A percentile compares a stretch with the other conserved stretches of the same genome.
These are phyloP conservation scores for Drosophila mettleri DNA, from an alignment of 2,888 invertebrate genomes.

Conservation along the genomic window DNA sequence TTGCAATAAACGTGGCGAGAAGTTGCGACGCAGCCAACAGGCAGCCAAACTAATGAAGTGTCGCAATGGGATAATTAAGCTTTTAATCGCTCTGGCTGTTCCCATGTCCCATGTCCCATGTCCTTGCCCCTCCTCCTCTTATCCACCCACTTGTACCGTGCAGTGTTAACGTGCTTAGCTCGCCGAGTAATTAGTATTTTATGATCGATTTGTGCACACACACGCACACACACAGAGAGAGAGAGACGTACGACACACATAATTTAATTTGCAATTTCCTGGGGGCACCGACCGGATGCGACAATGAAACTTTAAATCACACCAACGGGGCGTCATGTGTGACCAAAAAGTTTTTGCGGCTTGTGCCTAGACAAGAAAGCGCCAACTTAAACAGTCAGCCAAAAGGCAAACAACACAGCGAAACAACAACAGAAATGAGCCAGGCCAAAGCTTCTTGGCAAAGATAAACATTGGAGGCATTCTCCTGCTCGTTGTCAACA, in stretches of 20 bases:
- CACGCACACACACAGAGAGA: slow-evolving; percentile 37
- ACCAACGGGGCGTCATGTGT: slow-evolving; percentile 54
- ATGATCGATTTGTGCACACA: slow-evolving; percentile 77
- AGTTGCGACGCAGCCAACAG: slow-evolving; percentile 32
- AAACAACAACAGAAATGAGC: slow-evolving; percentile 21
- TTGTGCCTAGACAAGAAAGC: slow-evolving; percentile 55
- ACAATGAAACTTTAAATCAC: slow-evolving; percentile 59
- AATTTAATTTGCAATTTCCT: slow-evolving; percentile 73
- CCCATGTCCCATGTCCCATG: slow-evolving; percentile 6
- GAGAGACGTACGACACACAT: slow-evolving; percentile 60
- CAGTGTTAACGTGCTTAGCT: slow-evolving; percentile 62
- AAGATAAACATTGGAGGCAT: slow-evolving; percentile 61
- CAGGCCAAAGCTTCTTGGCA: slow-evolving; percentile 53
- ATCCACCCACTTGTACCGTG: slow-evolving; percentile 21
- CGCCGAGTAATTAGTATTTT: slow-evolving; percentile 74
- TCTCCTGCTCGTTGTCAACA: slow-evolving; percentile 15
- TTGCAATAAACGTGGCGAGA: slow-evolving; percentile 75
- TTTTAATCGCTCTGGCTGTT: slow-evolving; percentile 67
- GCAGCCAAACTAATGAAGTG: slow-evolving; percentile 75
- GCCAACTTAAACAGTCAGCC: slow-evolving; percentile 74
- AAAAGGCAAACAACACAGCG: slow-evolving; percentile 43
- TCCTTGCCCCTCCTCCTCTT: not conserved
- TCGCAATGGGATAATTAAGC: slow-evolving; percentile 79
- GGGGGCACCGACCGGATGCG: slow-evolving; percentile 22
- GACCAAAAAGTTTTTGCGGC: slow-evolving; percentile 69